These are phyloP conservation scores for Reticulitermes lucifugus DNA, from an alignment of 2,888 invertebrate species.

Conservation along the genomic window DNA sequence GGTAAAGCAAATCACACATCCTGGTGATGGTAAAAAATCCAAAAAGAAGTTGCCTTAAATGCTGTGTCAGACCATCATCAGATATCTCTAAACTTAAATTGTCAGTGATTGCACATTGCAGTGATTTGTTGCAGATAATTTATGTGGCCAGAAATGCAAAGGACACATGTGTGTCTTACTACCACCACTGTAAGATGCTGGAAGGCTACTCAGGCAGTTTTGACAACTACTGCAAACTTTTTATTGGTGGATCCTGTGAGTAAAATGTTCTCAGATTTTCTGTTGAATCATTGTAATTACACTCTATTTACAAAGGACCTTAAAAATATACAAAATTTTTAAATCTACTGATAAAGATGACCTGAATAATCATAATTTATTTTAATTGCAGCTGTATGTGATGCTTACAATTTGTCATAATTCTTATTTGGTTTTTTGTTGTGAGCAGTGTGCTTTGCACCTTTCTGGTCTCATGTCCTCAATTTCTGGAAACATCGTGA, in stretches of 20 bases:
- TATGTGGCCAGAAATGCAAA: conserved; percentile 80
- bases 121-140: conserved; percentile 65
- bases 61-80: too few relatives aligned
- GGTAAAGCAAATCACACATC: too few relatives aligned
- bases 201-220: conserved; percentile 69
- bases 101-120: too few relatives aligned
- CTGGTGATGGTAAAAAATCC: too few relatives aligned
- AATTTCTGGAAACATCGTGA: conserved; percentile 77
- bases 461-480: conserved; percentile 73
- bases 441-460: conserved; percentile 59
- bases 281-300: background rate
- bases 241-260: conserved; percentile 65
- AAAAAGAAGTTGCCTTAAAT: too few relatives aligned
- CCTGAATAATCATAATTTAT: background rate
- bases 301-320: background rate
- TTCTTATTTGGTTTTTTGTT: background rate
- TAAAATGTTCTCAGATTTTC: background rate
- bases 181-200: conserved; percentile 73
- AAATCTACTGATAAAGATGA: too few relatives aligned
- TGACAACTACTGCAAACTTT: conserved; percentile 71
- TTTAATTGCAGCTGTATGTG: background rate
- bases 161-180: conserved; percentile 78
- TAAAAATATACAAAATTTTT: too few relatives aligned
- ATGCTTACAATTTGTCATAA: background rate
- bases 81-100: too few relatives aligned